Conservation (phyloP, 2,888 invertebrate species). For the Brachyptera risi region DNA sequence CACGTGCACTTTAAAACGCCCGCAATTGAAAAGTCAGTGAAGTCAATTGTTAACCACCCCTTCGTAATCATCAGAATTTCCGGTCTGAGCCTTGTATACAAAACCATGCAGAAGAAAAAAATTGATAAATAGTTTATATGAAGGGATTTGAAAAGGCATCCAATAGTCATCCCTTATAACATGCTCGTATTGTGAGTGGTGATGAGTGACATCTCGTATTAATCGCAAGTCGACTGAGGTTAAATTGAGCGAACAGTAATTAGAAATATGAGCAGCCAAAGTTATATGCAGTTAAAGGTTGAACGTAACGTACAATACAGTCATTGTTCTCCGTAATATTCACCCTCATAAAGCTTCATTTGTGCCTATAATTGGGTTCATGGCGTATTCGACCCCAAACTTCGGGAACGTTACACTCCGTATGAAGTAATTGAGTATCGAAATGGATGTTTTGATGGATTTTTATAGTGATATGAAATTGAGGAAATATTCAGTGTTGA, state of each 20-base stretch:
- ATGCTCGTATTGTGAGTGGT: background rate
- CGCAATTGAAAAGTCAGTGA: slow-evolving; percentile 16
- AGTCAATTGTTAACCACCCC: slow-evolving; percentile 20
- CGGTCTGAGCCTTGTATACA: slow-evolving; percentile 2
- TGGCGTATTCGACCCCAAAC: slow-evolving; percentile 4
- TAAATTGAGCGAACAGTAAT: slow-evolving; percentile 32
- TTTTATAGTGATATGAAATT: too few species aligned
- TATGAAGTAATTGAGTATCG: too few species aligned
- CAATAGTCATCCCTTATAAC: background rate
- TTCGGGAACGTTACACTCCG: too few species aligned
- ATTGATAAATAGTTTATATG: slow-evolving; percentile 10
- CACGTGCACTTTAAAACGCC: slow-evolving; percentile 15
- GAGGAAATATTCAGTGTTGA: too few species aligned
- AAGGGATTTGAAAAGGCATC: background rate
- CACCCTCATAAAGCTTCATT: slow-evolving; percentile 22
- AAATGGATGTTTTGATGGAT: too few species aligned
- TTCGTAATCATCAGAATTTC: slow-evolving; percentile 24
- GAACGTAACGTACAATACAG: background rate
- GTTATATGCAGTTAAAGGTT: background rate
- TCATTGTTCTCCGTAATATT: slow-evolving; percentile 6
- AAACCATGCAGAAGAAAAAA: slow-evolving; percentile 1
- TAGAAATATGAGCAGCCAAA: slow-evolving; percentile 30
- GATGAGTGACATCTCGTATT: slow-evolving; percentile 30
- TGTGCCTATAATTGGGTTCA: slow-evolving; percentile 28
- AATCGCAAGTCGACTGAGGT: slow-evolving; percentile 30